phyloP scores from a whole-genome alignment of 2,888 invertebrate genomes.

The Chalcosyrphus nemorum region DNA sequence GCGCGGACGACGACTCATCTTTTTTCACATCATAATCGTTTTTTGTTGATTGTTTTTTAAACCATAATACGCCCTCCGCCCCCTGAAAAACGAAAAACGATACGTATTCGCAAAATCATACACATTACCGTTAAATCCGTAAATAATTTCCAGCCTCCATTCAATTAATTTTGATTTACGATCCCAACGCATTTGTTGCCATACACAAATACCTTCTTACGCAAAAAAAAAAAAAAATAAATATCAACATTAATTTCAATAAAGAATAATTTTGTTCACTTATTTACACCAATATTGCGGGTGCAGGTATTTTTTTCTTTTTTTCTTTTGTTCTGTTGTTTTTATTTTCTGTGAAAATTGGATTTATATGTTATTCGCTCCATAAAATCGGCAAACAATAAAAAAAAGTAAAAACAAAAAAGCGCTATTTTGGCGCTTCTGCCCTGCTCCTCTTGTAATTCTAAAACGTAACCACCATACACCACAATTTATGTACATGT shows the following conservation, averaged over 20 bases:
- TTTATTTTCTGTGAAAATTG: conserved; percentile 9
- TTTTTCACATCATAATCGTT: conserved; percentile 12
- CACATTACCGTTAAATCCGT: conserved; percentile 14
- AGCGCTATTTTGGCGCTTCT: neutral
- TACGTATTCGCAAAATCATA: neutral
- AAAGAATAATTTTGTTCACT: conserved; percentile 1
- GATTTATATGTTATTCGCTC: conserved; percentile 10
- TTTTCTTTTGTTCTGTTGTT: too few relatives aligned
- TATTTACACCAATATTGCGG: neutral
- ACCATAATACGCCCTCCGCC: neutral
- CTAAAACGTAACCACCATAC: conserved; percentile 3
- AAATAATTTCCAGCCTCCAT: conserved; percentile 3
- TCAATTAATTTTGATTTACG: conserved; percentile 25
- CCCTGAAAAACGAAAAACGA: neutral
- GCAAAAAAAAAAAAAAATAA: neutral
- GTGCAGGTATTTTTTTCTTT: neutral
- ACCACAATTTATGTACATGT: conserved; percentile 55
- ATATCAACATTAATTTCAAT: conserved; percentile 38
- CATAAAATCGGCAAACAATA: conserved; percentile 22
- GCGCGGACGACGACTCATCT: neutral
- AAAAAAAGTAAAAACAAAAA: neutral
- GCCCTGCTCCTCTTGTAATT: conserved; percentile 6
- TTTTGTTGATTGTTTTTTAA: neutral
- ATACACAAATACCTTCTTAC: neutral
- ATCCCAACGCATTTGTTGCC: neutral